Base-by-base conservation (phyloP, 2,797 vertebrate genomes). In the Tolypeutes matacus region DNA sequence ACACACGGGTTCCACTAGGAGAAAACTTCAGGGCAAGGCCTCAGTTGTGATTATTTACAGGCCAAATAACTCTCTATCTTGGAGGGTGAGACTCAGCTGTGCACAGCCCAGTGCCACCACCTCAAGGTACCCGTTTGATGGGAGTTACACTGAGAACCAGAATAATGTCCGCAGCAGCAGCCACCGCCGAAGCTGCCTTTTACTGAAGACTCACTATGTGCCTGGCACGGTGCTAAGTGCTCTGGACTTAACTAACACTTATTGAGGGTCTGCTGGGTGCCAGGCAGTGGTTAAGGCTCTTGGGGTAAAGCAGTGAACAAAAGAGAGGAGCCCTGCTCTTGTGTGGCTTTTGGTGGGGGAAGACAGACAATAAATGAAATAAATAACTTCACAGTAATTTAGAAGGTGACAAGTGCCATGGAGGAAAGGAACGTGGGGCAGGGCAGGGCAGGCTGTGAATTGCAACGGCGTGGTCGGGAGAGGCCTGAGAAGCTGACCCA, bases 1-100 rank as follows among this genome's bases (percentile, higher is more conserved):
- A 7, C 46, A 23, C 25, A 49, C 39, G 31, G 36, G 11, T 39
- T 53, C 13, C 10, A 0, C n/a, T 39, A 1, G 0, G 70, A 25
- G 60, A 27, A 49, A 42, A 34, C 23, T 20, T 1, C 2, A 5
- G 23, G 31, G 42, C 69, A n/a, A 13, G 62, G 12, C 60, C 67
- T 69, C 69, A 11, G 53, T 76, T 46, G 29, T 4, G 29, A 36
- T 21, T 53, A 60, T 49, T 31, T 51, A 17, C 3, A 46, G 34
- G 7, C 36, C 56, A 29, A 0, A 25, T 15, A 29, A 21, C 7
- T 49, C 81, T 70, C 23, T 46, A 11, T 58, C 64, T 84, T 18
- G 42, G 69, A 70, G 21, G 53, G 36, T 58, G 77, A 67, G 56
- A 20, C 56, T 80, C 39, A 42, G 58, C 39, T 0, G 10, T 64